Evolutionary conservation across 1,140 invertebrate genomes (phyloP).

Genomic region (Centruroides vittatus): DNA sequence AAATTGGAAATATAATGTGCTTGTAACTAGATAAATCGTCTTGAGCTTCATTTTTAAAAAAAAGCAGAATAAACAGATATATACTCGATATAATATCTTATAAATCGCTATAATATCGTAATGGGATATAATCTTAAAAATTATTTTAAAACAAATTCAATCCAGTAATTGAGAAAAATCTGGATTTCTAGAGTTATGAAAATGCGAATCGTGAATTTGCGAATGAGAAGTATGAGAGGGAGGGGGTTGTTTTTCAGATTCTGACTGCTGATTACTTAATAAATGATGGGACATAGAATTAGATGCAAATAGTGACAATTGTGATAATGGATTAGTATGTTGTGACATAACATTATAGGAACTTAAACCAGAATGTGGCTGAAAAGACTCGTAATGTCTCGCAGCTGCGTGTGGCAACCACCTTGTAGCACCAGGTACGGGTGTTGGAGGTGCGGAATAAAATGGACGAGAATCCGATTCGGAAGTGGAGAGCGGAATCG

Average conservation of each 20-base stretch:
- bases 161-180: slow-evolving; percentile 17
- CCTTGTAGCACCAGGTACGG: slow-evolving; percentile 9
- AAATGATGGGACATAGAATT: slow-evolving; percentile 9
- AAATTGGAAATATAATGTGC: too few species aligned
- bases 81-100: too few species aligned
- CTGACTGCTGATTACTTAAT: slow-evolving; percentile 4
- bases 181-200: slow-evolving; percentile 15
- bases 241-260: neutral
- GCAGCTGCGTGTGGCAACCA: slow-evolving; percentile 12
- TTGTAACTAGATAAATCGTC: too few species aligned
- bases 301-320: slow-evolving; percentile 14
- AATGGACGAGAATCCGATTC: slow-evolving; percentile 13
- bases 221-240: slow-evolving; percentile 2
- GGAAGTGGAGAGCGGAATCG: neutral
- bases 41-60: too few species aligned
- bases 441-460: slow-evolving; percentile 16
- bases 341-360: slow-evolving; percentile 15
- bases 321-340: slow-evolving; percentile 13
- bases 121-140: too few species aligned
- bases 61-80: too few species aligned
- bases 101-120: too few species aligned
- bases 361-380: slow-evolving; percentile 9
- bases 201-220: slow-evolving; percentile 13
- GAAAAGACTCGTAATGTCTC: slow-evolving; percentile 14
- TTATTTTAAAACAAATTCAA: neutral